Percentiles rank a stretch among this genome's conserved stretches.
Evolutionary conservation across 2,113 vertebrate genomes (phyloP).

Genomic region (Callionymus lyra): DNA sequence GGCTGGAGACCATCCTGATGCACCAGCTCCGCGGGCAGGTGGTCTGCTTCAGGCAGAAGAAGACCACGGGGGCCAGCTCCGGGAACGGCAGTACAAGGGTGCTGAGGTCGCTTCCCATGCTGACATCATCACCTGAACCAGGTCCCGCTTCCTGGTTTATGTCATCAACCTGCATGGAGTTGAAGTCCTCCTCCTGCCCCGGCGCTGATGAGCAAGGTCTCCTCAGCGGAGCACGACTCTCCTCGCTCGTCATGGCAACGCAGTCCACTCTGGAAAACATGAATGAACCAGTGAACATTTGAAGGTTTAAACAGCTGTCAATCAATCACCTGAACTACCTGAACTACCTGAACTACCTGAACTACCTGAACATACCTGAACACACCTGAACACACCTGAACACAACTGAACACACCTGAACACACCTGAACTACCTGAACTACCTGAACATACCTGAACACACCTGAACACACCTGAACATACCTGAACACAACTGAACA

Average conservation of each 20-base stretch:
- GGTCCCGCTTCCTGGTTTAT: constrained; percentile 69
- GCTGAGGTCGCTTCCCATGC: constrained; percentile 68
- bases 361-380: too few relatives aligned
- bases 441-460: too few relatives aligned
- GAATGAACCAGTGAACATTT: too few relatives aligned
- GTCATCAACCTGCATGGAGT: constrained; percentile 57
- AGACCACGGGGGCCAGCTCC: constrained; percentile 87
- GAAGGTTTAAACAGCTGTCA: too few relatives aligned
- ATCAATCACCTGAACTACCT: too few relatives aligned
- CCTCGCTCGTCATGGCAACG: constrained; percentile 77
- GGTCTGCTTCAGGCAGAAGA: constrained; percentile 96
- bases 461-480: too few relatives aligned
- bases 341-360: too few relatives aligned
- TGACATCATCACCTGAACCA: constrained; percentile 69
- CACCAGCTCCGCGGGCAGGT: constrained; percentile 94
- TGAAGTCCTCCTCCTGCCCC: constrained; percentile 63
- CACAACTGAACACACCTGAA: too few relatives aligned
- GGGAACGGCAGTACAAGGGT: constrained; percentile 82
- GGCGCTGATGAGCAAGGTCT: constrained; percentile 52
- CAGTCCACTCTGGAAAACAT: constrained; percentile 52
- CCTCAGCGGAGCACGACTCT: constrained; percentile 69
- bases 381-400: too few relatives aligned
- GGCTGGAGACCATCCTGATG: constrained; percentile 96
- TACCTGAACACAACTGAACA: too few relatives aligned
- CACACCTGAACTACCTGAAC: too few relatives aligned